These are phyloP conservation scores for Jacana jacana DNA, from an alignment of 2,113 vertebrate species.

Conservation along the genomic window DNA sequence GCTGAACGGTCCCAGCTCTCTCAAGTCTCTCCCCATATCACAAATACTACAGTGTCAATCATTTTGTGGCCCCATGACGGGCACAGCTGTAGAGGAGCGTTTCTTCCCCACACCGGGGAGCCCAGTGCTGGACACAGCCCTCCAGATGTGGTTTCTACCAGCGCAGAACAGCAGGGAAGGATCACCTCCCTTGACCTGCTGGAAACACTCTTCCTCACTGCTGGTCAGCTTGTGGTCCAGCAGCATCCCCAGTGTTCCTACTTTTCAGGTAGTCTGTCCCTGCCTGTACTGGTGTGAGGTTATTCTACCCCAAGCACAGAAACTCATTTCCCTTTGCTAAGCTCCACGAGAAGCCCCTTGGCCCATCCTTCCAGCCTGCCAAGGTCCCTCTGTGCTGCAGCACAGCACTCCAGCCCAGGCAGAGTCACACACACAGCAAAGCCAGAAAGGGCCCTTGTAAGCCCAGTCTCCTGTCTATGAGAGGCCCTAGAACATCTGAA, in stretches of 20 bases:
- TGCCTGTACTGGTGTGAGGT: neutral
- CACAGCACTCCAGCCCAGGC: neutral
- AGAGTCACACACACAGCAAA: neutral
- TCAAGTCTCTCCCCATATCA: neutral
- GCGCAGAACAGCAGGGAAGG: neutral
- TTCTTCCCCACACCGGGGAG: too few species aligned
- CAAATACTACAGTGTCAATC: neutral
- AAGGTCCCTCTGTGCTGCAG: neutral
- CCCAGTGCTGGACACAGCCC: neutral
- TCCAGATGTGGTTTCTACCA: neutral
- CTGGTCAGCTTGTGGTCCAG: neutral
- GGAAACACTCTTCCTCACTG: neutral
- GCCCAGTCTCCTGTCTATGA: neutral
- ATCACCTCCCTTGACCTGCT: neutral
- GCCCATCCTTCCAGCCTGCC: neutral
- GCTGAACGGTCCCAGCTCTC: neutral
- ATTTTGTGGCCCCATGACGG: neutral
- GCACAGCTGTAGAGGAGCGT: too few species aligned
- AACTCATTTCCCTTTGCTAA: neutral
- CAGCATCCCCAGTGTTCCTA: neutral
- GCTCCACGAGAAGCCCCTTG: rapidly evolving
- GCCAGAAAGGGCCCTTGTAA: neutral
- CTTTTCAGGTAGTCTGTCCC: neutral
- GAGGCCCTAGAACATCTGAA: neutral
- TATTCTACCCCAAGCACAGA: neutral